phyloP scores from a whole-genome alignment of 2,888 invertebrate species.

The Noctua pronuba region DNA sequence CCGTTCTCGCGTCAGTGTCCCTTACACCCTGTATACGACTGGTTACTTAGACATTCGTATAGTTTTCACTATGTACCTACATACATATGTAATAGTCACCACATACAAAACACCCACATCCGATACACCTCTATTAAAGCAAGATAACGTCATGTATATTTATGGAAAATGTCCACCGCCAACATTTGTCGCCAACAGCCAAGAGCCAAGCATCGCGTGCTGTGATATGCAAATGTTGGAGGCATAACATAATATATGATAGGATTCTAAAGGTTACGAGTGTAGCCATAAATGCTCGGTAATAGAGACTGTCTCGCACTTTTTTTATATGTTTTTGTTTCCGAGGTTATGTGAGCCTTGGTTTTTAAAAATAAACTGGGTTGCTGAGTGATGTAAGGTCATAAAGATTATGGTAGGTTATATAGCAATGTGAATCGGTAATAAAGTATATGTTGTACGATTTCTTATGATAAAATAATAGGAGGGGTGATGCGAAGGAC shows the following conservation, averaged over 20 bases:
- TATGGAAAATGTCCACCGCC: constrained; percentile 33
- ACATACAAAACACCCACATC: constrained; percentile 20
- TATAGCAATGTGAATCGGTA: not conserved
- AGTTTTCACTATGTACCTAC: not conserved
- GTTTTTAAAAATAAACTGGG: constrained; percentile 33
- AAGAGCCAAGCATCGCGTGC: constrained; percentile 71
- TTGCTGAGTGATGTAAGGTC: not conserved
- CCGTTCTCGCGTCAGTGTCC: too few relatives aligned
- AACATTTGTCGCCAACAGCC: constrained; percentile 57
- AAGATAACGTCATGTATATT: constrained; percentile 28
- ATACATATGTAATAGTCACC: not conserved
- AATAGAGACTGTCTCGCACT: constrained; percentile 24
- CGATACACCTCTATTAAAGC: constrained; percentile 19
- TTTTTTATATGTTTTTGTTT: constrained; percentile 27
- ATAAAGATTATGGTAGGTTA: not conserved
- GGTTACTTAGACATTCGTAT: not conserved
- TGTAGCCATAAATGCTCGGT: constrained; percentile 40
- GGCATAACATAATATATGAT: constrained; percentile 59
- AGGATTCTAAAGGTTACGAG: constrained; percentile 68
- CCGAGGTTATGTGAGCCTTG: constrained; percentile 44
- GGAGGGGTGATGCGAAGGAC: not conserved
- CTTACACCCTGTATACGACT: too few relatives aligned
- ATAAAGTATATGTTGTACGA: not conserved
- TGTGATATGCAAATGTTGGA: constrained; percentile 70
- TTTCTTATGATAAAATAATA: not conserved